Base-by-base conservation (phyloP, 2,113 vertebrate genomes). In the Cervus canadensis region DNA sequence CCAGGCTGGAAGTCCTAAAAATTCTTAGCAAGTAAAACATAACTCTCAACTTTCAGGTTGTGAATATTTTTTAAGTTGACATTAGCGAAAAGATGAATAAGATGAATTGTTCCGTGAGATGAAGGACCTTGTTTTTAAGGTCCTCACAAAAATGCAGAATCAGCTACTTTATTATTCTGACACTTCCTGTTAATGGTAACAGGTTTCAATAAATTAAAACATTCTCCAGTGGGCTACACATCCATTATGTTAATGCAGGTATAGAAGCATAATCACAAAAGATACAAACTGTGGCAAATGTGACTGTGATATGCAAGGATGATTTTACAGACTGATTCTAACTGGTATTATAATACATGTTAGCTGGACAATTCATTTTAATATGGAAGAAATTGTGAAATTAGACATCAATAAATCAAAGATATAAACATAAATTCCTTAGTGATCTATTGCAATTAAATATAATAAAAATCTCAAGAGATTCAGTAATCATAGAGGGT, bases 91-190 rank as follows among this genome's bases (percentile, higher is more conserved):
- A 54, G 23, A 90, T 90, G 21, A 54, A 30, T 50, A 93, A 82
- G 50, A 59, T 74, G 19, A 92, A 88, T 67, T 52, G 84, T 17
- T 85, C 33, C 71, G 15, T n/a, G 28, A 93, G 12, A 85, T 33
- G 7, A 85, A 71, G 5, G 7, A 5, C 56, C 50, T 92, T 85
- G n/a, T 54, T 67, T 94, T 89, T 59, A 96, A 92, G 43, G 40
- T 85, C 78, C n/a, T 57, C 54, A 89, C 13, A 67, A 94, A 94
- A 97, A 64, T 91, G 40, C 7, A 7, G 6, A 78, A 93, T 57
- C 82, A 90, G n/a, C 23, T 89, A 52, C 36, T 95, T 87, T 87
- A 74, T 76, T 76, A 90, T 96, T 48, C 40, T 87, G 83, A 87
- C 62, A 87, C 54, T 86, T 92, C 56, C 93, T 93, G 40, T 91